Conservation (phyloP, 2,113 vertebrate genomes). For the Syrrhaptes paradoxus region DNA sequence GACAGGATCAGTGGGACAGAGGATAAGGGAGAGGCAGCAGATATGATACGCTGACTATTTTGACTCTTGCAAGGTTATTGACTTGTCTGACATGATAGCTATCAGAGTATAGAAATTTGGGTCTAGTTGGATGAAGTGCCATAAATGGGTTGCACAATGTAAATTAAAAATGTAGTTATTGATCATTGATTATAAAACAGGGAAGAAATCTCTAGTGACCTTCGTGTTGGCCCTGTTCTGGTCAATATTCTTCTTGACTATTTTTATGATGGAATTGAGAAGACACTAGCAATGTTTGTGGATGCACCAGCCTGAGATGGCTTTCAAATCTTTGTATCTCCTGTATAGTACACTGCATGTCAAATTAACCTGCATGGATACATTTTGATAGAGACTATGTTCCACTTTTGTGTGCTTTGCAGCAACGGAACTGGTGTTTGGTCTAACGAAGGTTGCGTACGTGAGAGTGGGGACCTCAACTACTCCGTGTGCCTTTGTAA, state of each 20-base stretch:
- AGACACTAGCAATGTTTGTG: background rate
- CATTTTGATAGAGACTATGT: background rate
- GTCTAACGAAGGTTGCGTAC: slow-evolving; percentile 89
- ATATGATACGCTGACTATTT: accelerated
- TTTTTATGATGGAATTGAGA: background rate
- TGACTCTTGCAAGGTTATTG: background rate
- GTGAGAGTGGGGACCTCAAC: slow-evolving; percentile 82
- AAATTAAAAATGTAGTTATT: background rate
- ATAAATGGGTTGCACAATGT: background rate
- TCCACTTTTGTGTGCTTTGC: background rate
- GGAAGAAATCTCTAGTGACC: background rate
- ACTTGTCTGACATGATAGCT: background rate
- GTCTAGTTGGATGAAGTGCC: background rate
- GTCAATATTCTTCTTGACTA: background rate
- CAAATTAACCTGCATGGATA: background rate
- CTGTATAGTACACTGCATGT: background rate
- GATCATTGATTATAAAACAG: background rate
- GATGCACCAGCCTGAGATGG: background rate
- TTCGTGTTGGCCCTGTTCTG: background rate
- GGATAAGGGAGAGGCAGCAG: background rate
- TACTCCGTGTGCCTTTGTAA: slow-evolving; percentile 90
- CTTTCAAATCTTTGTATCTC: background rate
- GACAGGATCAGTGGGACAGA: background rate
- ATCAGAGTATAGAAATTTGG: background rate
- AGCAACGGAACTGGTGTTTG: slow-evolving; percentile 86